phyloP scores from a whole-genome alignment of 1,140 invertebrate species.

The Melipona quadrifasciata region DNA sequence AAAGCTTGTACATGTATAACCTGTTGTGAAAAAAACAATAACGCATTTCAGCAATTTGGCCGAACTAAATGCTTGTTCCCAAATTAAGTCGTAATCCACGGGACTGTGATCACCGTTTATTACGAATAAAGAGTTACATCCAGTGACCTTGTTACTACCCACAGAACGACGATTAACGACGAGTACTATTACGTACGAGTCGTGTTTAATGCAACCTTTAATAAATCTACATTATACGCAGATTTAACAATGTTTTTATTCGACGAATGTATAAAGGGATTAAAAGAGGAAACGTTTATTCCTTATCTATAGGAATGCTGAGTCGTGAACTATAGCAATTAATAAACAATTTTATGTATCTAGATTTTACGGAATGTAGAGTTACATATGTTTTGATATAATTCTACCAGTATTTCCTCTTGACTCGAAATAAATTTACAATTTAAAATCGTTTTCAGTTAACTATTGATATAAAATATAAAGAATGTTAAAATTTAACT shows the following conservation, averaged over 20 bases:
- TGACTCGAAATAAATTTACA: not conserved
- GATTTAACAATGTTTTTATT: constrained; percentile 40
- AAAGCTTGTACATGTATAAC: not conserved
- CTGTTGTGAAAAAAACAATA: not conserved
- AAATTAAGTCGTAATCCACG: constrained; percentile 64
- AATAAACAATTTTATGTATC: not conserved
- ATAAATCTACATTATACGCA: constrained; percentile 47
- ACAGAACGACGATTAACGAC: constrained; percentile 63
- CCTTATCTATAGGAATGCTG: too few relatives aligned
- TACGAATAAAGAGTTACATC: constrained; percentile 70
- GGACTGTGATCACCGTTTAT: constrained; percentile 59
- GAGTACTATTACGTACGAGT: constrained; percentile 58
- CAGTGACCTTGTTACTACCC: constrained; percentile 69
- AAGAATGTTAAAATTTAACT: not conserved
- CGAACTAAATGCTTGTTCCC: constrained; percentile 42
- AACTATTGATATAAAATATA: not conserved
- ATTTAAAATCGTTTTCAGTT: not conserved
- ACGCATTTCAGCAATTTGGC: not conserved
- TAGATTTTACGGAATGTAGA: not conserved
- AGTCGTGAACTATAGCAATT: not conserved
- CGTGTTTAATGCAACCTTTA: constrained; percentile 59
- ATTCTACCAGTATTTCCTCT: not conserved
- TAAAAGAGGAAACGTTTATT: not conserved
- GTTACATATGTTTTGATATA: not conserved
- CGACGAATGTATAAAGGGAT: not conserved